Conservation (phyloP, 2,888 invertebrate species). For the Euclidia mi region DNA sequence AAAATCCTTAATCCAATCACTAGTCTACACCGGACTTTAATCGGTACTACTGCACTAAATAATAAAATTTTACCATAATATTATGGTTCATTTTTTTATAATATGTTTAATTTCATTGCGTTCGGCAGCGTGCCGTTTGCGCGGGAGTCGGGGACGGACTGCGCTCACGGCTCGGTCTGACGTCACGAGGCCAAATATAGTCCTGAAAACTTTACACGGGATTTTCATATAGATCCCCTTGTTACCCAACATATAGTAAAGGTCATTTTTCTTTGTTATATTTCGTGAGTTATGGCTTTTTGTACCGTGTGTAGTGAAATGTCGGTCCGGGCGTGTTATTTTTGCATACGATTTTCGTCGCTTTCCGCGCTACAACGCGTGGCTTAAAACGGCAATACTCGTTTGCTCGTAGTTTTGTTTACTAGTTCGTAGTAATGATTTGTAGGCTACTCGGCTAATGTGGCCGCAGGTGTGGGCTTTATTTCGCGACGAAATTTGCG, state of each 20-base stretch:
- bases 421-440: slow-evolving; percentile 57
- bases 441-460: slow-evolving; percentile 37
- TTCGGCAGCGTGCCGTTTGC: slow-evolving; percentile 74
- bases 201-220: slow-evolving; percentile 34
- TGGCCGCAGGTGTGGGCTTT: slow-evolving; percentile 3
- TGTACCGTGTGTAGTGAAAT: slow-evolving; percentile 64
- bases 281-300: slow-evolving; percentile 56
- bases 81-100: slow-evolving; percentile 58
- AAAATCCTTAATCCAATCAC: slow-evolving; percentile 70
- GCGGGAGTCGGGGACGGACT: slow-evolving; percentile 81
- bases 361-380: slow-evolving; percentile 76
- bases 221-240: slow-evolving; percentile 58
- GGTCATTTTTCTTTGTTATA: slow-evolving; percentile 51
- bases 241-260: slow-evolving; percentile 37
- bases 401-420: slow-evolving; percentile 74
- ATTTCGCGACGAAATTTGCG: not conserved
- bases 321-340: slow-evolving; percentile 84
- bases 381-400: slow-evolving; percentile 87
- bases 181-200: slow-evolving; percentile 86
- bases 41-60: slow-evolving; percentile 62
- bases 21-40: slow-evolving; percentile 57
- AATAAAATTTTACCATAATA: slow-evolving; percentile 60
- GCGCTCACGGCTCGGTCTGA: slow-evolving; percentile 74
- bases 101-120: slow-evolving; percentile 53
- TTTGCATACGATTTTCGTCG: slow-evolving; percentile 84